Base-by-base conservation (phyloP, 2,888 invertebrate genomes). In the Agrochola circellaris region DNA sequence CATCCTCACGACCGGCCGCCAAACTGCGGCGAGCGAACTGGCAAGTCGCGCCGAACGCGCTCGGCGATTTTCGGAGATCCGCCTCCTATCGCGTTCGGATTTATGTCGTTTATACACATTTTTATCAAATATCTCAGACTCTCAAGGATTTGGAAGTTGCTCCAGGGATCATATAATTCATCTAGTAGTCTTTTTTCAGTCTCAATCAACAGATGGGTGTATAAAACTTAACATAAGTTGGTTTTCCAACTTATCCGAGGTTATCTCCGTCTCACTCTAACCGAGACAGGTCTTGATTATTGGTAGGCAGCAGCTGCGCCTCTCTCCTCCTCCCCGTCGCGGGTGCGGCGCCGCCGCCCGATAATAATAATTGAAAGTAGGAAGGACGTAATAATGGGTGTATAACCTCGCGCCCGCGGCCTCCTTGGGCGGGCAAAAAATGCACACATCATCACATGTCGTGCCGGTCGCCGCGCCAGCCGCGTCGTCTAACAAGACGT, bases 291-390 rank as follows among this genome's bases (percentile, higher is more conserved):
- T 96, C 96, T 96, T 96, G 96, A 96, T 97, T 97, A 96, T 97
- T 96, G 97, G 97, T 97, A 97, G 97, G 96, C 96, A 96, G 97
- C 97, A 96, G 97, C 96, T 97, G 97, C 95, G 96, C 96, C 96
- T 96, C 96, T 96, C 96, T 96, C 95, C 96, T 96, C 96, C 96
- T 95, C 96, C 96, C 96, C 96, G 94, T 93, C 94, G 94, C 96
- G 95, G 94, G 95, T 94, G 94, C 95, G 95, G 94, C 93, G 94
- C 96, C 92, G 94, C 95, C 96, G 95, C 96, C 96, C 96, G 96
- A 95, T 96, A 96, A 96, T 96, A 96, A 96, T 96, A 96, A 96
- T 96, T 96, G 96, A 96, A 96, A 96, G 96, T 96, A 96, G 96
- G 96, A 96, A 96, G 96, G 96, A 96, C 96, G 95, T 95, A 96